Percentiles rank a stretch among this genome's conserved stretches.
These are phyloP conservation scores for Monochamus alternatus DNA, from an alignment of 2,888 invertebrate species.

Conservation along the genomic window DNA sequence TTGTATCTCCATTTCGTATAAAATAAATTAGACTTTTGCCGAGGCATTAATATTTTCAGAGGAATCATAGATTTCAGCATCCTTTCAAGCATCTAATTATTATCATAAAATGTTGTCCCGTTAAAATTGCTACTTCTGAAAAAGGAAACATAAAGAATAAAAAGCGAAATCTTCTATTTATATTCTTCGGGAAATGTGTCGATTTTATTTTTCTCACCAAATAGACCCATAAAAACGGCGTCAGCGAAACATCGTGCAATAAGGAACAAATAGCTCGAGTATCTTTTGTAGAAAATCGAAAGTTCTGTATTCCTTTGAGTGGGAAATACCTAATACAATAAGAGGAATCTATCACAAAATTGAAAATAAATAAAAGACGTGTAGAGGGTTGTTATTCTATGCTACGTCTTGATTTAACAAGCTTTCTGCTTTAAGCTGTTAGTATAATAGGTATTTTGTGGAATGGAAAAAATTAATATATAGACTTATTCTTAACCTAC, in stretches of 20 bases:
- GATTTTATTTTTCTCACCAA: slow-evolving; percentile 21
- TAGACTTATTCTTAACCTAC: too few species aligned
- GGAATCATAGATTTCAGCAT: too few species aligned
- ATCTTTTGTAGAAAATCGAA: slow-evolving; percentile 23
- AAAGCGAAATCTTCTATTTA: not conserved
- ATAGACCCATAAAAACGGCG: slow-evolving; percentile 16
- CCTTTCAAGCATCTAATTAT: too few species aligned
- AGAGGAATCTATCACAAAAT: slow-evolving; percentile 23
- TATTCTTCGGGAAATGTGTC: slow-evolving; percentile 4
- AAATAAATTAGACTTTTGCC: too few species aligned
- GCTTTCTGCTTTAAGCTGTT: not conserved
- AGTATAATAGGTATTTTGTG: not conserved
- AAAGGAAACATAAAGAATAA: not conserved
- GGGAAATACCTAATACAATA: slow-evolving; percentile 14
- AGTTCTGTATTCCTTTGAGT: slow-evolving; percentile 12
- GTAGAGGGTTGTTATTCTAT: slow-evolving; percentile 1
- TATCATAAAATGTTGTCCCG: not conserved
- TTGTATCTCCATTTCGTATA: too few species aligned
- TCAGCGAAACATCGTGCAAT: slow-evolving; percentile 23
- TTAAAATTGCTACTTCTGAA: not conserved
- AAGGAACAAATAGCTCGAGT: slow-evolving; percentile 21
- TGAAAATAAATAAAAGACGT: slow-evolving; percentile 17
- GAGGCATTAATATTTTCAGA: too few species aligned
- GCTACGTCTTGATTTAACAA: not conserved
- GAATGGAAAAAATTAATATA: too few species aligned